Conservation (phyloP, 2,113 vertebrate species). For the Prionailurus viverrinus region DNA sequence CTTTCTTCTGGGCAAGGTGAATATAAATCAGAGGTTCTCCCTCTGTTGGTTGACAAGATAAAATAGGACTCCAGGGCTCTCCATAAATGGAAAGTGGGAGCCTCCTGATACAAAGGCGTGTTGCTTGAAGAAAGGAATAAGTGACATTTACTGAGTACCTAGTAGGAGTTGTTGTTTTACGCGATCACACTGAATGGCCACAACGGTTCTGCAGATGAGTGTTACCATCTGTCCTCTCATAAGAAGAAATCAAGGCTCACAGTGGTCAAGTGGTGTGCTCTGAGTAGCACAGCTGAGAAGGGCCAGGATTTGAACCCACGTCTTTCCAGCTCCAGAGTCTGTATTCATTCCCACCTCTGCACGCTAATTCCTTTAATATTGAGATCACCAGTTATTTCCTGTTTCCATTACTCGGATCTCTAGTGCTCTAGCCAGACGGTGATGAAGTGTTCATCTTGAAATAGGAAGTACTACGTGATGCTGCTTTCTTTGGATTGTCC, state of each 20-base stretch:
- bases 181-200: constrained; percentile 27
- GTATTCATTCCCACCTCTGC: background rate
- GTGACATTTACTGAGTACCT: background rate
- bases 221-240: background rate
- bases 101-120: background rate
- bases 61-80: background rate
- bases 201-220: background rate
- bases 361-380: constrained; percentile 39
- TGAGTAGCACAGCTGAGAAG: constrained; percentile 9
- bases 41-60: constrained; percentile 38
- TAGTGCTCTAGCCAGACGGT: constrained; percentile 3
- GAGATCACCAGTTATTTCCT: constrained; percentile 32
- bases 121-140: constrained; percentile 32
- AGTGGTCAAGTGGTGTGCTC: background rate
- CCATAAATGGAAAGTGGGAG: constrained; percentile 9
- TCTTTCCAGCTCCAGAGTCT: constrained; percentile 38
- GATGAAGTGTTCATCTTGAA: constrained; percentile 16
- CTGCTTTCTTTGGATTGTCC: constrained; percentile 32
- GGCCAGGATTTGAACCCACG: background rate
- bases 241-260: constrained; percentile 11
- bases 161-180: constrained; percentile 4
- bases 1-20: constrained; percentile 18
- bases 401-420: background rate
- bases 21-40: constrained; percentile 26
- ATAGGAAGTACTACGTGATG: background rate